Base-by-base conservation (phyloP, 2,113 vertebrate genomes). In the Ameiurus melas region DNA sequence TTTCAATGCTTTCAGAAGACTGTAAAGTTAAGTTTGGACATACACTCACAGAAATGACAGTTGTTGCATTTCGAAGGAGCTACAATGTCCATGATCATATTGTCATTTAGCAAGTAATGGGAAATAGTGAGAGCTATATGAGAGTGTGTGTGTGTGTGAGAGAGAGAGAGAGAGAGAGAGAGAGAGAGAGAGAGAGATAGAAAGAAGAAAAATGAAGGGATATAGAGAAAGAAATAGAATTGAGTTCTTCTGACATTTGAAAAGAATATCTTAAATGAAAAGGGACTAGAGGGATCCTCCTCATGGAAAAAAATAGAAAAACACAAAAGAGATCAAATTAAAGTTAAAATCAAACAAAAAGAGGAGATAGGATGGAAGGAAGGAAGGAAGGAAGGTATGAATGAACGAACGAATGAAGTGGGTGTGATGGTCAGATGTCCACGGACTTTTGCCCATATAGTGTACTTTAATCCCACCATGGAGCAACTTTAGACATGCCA, bases 31-130 rank as follows among this genome's bases (percentile, higher is more conserved):
- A 13, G 30, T 33, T 77, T 47, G 27, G 25, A 75, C 82, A 85
- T 68, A 53, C 27, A 36, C 17, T 64, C 36, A 64, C 57, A 83
- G 27, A 87, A 89, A 86, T 81, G 83, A 33, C 51, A 70, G n/a
- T 22, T 83, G 68, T 43, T 20, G 7, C 4, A 58, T 3, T 33
- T 87, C 36, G 55, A 57, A 22, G 5, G 19, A 75, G 36, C 85
- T 64, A 51, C 60, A 62, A 57, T 47, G 30, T 81, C 14, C 39
- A 85, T 77, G 53, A 83, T 91, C 71, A 88, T 90, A 86, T 79
- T 71, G 88, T 90, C 66, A 83, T 79, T 87, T 89, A 90, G 25
- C 58, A 91, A 58, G 39, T 57, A 89, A 57, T 12, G 66, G 85
- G 6, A 81, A 58, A 81, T 30, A 39, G n/a, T 90, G 89, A 43